A percentile compares a stretch with the other conserved stretches of the same genome.
Conservation (phyloP, 2,888 invertebrate species). For the Acanthopleura granulata region DNA sequence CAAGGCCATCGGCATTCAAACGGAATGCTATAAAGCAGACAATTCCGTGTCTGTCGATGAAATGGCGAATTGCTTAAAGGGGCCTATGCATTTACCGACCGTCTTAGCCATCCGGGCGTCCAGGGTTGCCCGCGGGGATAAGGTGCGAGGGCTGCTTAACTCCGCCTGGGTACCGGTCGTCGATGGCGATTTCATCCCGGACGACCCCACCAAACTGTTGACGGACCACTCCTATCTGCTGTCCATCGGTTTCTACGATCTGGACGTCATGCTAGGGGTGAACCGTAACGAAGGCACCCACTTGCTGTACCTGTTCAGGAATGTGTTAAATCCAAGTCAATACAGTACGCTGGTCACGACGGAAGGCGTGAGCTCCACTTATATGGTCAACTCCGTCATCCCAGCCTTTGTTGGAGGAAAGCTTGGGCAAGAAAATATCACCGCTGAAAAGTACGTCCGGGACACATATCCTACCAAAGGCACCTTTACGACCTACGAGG, state of each 20-base stretch:
- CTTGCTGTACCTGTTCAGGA: neutral
- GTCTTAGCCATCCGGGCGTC: neutral
- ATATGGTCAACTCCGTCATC: neutral
- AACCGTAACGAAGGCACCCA: neutral
- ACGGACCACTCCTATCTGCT: neutral
- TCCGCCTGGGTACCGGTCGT: neutral
- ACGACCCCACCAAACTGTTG: neutral
- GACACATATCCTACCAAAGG: neutral
- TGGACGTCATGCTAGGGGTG: neutral
- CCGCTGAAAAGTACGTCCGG: neutral
- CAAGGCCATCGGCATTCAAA: neutral
- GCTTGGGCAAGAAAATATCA: neutral
- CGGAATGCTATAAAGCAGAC: neutral
- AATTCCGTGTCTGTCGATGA: neutral
- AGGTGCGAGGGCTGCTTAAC: neutral
- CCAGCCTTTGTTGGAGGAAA: neutral
- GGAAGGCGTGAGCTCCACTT: neutral
- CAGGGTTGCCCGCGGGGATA: neutral
- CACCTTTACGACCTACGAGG: neutral
- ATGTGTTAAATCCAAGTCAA: neutral
- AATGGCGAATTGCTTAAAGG: conserved; percentile 1
- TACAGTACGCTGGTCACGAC: neutral
- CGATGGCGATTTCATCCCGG: conserved; percentile 15
- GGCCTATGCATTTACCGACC: neutral
- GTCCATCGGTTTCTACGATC: conserved; percentile 1